Conservation (phyloP, 2,113 vertebrate species). For the Mola mola region DNA sequence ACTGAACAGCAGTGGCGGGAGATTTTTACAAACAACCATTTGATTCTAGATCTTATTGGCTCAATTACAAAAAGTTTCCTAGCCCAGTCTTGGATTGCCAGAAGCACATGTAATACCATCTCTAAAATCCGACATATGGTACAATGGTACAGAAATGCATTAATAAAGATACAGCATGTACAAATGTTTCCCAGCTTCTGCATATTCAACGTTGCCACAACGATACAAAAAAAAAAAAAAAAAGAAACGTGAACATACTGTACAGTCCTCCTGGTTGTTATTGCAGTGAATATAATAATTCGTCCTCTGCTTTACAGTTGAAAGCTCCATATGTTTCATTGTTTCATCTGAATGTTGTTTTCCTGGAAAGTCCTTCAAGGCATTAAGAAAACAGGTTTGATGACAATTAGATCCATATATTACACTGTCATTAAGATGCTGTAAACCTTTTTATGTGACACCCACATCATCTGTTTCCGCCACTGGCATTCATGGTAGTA, state of each 20-base stretch:
- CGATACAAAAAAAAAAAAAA: no score
- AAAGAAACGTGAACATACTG: slow-evolving; percentile 5
- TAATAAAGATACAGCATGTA: neutral
- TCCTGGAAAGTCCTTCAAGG: slow-evolving; percentile 1
- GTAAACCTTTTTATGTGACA: no score
- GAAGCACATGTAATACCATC: neutral
- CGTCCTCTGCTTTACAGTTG: no score
- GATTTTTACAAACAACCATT: slow-evolving; percentile 9
- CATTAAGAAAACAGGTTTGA: neutral
- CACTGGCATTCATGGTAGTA: neutral
- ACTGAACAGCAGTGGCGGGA: slow-evolving; percentile 18
- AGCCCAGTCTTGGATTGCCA: neutral
- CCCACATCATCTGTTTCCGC: neutral
- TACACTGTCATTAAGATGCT: neutral
- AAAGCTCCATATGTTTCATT: neutral
- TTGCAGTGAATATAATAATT: neutral
- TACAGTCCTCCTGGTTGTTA: neutral
- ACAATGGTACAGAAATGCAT: neutral
- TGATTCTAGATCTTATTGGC: slow-evolving; percentile 18
- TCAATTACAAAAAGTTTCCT: slow-evolving; percentile 22
- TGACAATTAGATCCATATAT: neutral
- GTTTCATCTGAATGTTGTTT: neutral
- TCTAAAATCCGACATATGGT: no score
- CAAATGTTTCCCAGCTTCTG: neutral
- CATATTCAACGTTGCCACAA: no score